Evolutionary conservation across 2,113 vertebrate genomes (phyloP).

Genomic region (Ophiodon elongatus): DNA sequence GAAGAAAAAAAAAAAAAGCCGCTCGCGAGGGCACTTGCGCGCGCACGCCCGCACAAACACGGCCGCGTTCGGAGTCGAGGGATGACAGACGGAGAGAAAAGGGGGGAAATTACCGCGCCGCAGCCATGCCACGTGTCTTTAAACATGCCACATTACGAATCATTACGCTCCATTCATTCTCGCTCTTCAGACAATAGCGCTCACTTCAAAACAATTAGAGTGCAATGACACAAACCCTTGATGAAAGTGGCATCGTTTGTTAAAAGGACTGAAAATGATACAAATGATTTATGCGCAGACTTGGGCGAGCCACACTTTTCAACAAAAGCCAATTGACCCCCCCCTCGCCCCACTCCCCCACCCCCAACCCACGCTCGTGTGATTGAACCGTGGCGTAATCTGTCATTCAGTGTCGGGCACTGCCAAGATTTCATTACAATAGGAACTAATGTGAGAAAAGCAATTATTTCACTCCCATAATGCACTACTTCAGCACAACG

Average conservation of each 20-base stretch:
- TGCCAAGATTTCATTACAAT: slow-evolving; percentile 80
- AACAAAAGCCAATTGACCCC: slow-evolving; percentile 75
- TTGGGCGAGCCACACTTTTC: slow-evolving; percentile 49
- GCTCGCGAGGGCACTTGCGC: too few relatives aligned
- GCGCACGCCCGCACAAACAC: not conserved
- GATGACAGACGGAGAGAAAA: slow-evolving; percentile 36
- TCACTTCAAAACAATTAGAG: slow-evolving; percentile 79
- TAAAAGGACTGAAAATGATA: slow-evolving; percentile 65
- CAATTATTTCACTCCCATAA: slow-evolving; percentile 80
- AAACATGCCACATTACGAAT: slow-evolving; percentile 72
- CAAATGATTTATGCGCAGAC: slow-evolving; percentile 65
- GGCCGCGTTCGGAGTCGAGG: slow-evolving; percentile 20
- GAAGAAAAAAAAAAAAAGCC: too few relatives aligned
- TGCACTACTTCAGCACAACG: slow-evolving; percentile 76
- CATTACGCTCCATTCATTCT: slow-evolving; percentile 73
- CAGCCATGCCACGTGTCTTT: slow-evolving; percentile 45
- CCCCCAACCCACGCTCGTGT: slow-evolving; percentile 34
- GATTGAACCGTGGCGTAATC: slow-evolving; percentile 74
- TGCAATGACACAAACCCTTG: slow-evolving; percentile 65
- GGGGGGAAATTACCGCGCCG: slow-evolving; percentile 36
- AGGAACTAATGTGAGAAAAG: slow-evolving; percentile 81
- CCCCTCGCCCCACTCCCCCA: not conserved
- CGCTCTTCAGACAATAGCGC: slow-evolving; percentile 65
- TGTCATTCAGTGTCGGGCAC: slow-evolving; percentile 69
- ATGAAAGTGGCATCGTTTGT: slow-evolving; percentile 64